Evolutionary conservation across 2,113 vertebrate species (phyloP).

Genomic region (Nettapus auritus): DNA sequence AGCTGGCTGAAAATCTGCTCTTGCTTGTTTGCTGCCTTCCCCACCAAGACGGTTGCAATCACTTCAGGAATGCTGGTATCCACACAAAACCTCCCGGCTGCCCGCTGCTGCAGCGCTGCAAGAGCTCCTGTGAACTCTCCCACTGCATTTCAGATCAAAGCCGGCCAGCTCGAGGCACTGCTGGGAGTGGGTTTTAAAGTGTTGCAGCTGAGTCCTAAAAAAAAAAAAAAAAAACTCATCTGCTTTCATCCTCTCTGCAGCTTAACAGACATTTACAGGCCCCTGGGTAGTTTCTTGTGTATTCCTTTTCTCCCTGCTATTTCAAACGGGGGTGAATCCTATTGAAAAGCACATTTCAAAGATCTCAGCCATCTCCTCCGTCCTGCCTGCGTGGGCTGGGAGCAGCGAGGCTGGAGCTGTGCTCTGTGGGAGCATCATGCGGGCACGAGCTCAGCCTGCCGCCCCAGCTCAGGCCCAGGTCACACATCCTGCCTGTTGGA

Average conservation of each 20-base stretch:
- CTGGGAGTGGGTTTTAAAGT: neutral
- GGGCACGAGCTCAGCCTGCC: neutral
- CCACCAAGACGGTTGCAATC: neutral
- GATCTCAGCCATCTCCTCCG: fast-evolving
- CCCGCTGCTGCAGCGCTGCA: neutral
- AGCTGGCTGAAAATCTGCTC: neutral
- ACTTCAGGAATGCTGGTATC: neutral
- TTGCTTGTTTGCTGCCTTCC: neutral
- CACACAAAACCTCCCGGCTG: neutral
- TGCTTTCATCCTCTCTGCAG: neutral
- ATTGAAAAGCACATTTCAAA: neutral
- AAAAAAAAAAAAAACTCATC: neutral
- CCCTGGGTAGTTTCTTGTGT: neutral
- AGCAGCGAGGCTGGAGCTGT: fast-evolving
- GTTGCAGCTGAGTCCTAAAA: neutral
- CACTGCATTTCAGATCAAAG: neutral
- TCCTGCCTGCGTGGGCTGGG: fast-evolving
- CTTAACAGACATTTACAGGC: neutral
- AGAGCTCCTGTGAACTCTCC: neutral
- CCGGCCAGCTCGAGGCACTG: neutral
- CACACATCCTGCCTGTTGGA: neutral
- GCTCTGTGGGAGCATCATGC: neutral
- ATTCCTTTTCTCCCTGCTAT: neutral
- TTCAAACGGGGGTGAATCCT: neutral
- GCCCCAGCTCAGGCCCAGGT: neutral